A percentile compares a stretch with the other conserved stretches of the same genome.
These are phyloP conservation scores for Hexactinellida sp. DNA, from an alignment of 37 sponge, comb jelly and placozoan genomes.

Conservation along the genomic window DNA sequence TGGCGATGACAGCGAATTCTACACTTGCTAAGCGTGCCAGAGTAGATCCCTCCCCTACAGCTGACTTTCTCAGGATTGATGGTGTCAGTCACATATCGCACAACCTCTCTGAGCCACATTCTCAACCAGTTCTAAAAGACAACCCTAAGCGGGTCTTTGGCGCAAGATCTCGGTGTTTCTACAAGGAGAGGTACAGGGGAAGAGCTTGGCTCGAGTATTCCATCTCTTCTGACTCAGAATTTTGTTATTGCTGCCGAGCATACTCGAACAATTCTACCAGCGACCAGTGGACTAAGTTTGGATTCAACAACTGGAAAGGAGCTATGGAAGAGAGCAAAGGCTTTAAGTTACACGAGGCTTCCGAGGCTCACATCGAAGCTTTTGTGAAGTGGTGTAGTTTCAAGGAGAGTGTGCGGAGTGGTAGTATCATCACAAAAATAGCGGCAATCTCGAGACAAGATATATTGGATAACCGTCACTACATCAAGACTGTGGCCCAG, in stretches of 20 bases:
- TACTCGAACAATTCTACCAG: not conserved
- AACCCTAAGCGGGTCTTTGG: not conserved
- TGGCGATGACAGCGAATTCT: too few species aligned
- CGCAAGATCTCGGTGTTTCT: not conserved
- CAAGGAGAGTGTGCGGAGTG: constrained; percentile 16
- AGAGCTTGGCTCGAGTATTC: not conserved
- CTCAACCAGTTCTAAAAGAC: not conserved
- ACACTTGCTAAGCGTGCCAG: too few species aligned
- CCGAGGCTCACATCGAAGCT: constrained; percentile 16
- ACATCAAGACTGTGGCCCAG: not conserved
- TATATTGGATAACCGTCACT: not conserved
- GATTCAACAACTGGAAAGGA: too few species aligned
- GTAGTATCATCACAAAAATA: constrained; percentile 2
- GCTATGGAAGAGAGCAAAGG: too few species aligned
- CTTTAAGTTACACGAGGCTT: not conserved
- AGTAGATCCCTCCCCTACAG: too few species aligned
- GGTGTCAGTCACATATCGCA: too few species aligned
- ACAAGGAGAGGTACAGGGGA: not conserved
- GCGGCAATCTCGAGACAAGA: not conserved
- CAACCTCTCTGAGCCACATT: not conserved
- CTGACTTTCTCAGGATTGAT: too few species aligned
- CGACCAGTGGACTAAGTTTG: too few species aligned
- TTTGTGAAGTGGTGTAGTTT: constrained; percentile 14
- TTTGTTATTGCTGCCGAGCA: not conserved
- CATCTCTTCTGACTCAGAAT: not conserved